Evolutionary conservation across 2,797 vertebrate species (phyloP), one percentile per base, ranked within the genome.

Genomic region (Hapalemur alaotrensis): DNA sequence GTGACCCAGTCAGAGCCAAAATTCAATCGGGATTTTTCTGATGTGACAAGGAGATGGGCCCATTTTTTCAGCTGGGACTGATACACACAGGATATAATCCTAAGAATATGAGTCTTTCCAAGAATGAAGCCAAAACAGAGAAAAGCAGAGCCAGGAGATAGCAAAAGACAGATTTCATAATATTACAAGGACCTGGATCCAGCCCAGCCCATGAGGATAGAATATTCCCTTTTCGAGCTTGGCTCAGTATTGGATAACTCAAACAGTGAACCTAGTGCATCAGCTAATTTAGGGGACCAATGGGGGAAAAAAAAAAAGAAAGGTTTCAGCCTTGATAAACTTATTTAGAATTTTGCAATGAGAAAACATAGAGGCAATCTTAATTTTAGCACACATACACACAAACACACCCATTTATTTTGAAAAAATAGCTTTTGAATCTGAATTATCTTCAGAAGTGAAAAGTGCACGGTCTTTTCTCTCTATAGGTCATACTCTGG

Each of bases 291-390:
- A 67, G 86, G 48, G 9, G 28, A 79, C 18, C 61, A 65, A 54
- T 6, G 35, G 17, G 28, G 23, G 7, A 2, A 1, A 1, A 8
- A 46, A 8, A 46, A 43, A 30, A 25, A 0, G 13, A 13, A 61
- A 91, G 67, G 35, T 46, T 52, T 76, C 59, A 48, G 35, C n/a
- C 59, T 65, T 72, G 30, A 82, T 70, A 54, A 86, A 82, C n/a
- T 54, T 61, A n/a, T 52, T 50, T 63, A 69, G 73, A 89, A 84
- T 75, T 69, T 80, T 80, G 38, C 35, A 95, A 61, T 54, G n/a
- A 80, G 78, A 91, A 72, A 38, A 22, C 73, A 41, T 73, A 22
- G 6, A 14, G 52, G 18, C 5, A 3, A 20, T n/a, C 25, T 83
- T 41, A 52, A 57, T 59, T 73, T 25, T 83, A 63, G 82, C 69